Evolutionary conservation across 2,888 invertebrate genomes (phyloP), one percentile per base, ranked within the genome.

Genomic region (Tethea ocularis): DNA sequence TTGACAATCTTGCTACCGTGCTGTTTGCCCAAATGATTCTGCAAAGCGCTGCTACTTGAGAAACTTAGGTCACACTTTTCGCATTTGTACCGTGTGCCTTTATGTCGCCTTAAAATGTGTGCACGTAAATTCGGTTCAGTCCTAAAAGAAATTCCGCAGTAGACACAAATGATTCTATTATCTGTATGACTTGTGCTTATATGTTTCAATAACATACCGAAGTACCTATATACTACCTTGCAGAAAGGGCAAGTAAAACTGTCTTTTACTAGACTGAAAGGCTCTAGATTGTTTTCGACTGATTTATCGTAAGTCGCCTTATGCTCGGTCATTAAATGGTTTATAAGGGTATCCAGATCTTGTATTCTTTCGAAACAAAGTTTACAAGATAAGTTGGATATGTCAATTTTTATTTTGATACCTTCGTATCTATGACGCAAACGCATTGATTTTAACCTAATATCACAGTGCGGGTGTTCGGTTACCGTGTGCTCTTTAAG

Each of bases 401-500:
- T 77, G 57, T 92, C 92, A 1, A 91, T 71, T 81, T 91, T 91
- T 11, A 91, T 82, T 60, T 77, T 78, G 6, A 81, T 69, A 1
- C 85, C 86, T 17, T 88, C 83, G 4, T 83, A 78, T 59, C 84
- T 77, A n/a, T 86, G 85, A 0, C 81, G 74, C 20, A 89, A 61
- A 61, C 75, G 83, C 84, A 91, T 83, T 4, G 80, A 81, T 63
- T 85, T 87, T 10, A 84, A 68, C 58, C 76, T 79, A 0, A 77
- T 80, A 67, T 89, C 86, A 59, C 89, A 90, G 10, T 80, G 63
- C 0, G 89, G 88, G 64, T 92, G 91, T 26, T 82, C 83, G 0
- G 62, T 64, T 1, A 75, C 62, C 0, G 89, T 86, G 53, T 92
- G 92, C 7, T 83, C 72, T 63, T 80, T 87, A 1, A 92, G 74